These are phyloP conservation scores for Dipodomys spectabilis DNA, from an alignment of 2,113 vertebrate species.

Conservation along the genomic window DNA sequence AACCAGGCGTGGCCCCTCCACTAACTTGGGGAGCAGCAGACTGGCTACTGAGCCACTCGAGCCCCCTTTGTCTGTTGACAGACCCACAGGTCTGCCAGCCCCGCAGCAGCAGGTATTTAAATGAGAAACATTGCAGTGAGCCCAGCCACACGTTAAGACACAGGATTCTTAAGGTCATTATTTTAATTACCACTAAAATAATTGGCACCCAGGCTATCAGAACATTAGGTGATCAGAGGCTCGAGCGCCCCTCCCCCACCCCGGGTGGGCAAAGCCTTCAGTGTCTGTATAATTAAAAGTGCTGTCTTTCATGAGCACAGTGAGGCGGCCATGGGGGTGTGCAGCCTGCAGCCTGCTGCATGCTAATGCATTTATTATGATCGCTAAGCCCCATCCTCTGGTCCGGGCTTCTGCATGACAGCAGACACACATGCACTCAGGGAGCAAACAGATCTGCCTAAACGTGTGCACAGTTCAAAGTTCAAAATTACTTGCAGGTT, in stretches of 20 bases:
- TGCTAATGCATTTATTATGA: constrained; percentile 84
- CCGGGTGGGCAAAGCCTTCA: constrained; percentile 82
- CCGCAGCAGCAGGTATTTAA: constrained; percentile 55
- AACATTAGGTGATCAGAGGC: constrained; percentile 85
- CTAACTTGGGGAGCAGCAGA: neutral
- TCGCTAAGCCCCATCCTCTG: constrained; percentile 81
- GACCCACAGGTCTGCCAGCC: neutral
- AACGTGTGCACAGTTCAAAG: neutral
- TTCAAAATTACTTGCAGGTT: neutral
- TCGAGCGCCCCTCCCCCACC: constrained; percentile 82
- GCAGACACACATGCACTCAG: neutral
- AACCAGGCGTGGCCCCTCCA: neutral
- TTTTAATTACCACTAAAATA: constrained; percentile 91
- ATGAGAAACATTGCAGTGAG: neutral
- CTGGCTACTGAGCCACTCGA: neutral
- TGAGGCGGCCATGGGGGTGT: constrained; percentile 85
- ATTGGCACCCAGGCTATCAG: constrained; percentile 86
- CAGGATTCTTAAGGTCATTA: constrained; percentile 78
- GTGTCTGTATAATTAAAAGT: constrained; percentile 89
- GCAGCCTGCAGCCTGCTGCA: constrained; percentile 82
- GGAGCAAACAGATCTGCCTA: neutral
- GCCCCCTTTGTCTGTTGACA: neutral
- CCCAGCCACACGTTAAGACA: constrained; percentile 58
- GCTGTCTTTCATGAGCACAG: constrained; percentile 87
- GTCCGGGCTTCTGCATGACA: constrained; percentile 61